Evolutionary conservation across 2,888 invertebrate species (phyloP).

Genomic region (Ecdyonurus torrentis): DNA sequence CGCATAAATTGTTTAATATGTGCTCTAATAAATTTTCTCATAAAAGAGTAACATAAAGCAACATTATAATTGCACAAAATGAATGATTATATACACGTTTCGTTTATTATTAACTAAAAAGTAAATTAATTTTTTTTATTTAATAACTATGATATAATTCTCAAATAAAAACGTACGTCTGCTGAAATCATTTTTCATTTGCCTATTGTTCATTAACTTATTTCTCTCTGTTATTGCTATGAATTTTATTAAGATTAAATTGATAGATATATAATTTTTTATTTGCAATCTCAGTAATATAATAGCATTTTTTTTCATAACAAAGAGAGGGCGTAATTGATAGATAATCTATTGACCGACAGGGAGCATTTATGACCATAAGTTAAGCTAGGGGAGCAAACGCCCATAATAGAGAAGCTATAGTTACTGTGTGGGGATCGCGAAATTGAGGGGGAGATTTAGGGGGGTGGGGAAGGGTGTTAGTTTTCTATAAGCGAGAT

Average conservation of each 20-base stretch:
- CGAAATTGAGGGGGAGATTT: too few relatives aligned
- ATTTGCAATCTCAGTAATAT: too few relatives aligned
- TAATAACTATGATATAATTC: background rate
- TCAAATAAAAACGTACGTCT: background rate
- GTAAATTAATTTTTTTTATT: background rate
- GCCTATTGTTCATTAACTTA: background rate
- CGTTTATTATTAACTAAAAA: background rate
- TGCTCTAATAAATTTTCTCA: too few relatives aligned
- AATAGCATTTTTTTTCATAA: background rate
- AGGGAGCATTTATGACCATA: background rate
- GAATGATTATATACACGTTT: too few relatives aligned
- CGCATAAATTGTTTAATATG: too few relatives aligned
- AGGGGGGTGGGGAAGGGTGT: too few relatives aligned
- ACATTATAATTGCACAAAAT: too few relatives aligned
- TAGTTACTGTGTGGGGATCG: too few relatives aligned
- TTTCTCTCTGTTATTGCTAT: too few relatives aligned
- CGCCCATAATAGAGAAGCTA: background rate
- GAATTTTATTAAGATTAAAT: too few relatives aligned
- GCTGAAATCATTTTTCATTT: background rate
- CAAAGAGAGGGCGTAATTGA: background rate
- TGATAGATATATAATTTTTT: too few relatives aligned
- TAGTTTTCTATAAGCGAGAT: background rate
- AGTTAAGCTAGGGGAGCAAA: background rate
- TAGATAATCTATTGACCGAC: background rate
- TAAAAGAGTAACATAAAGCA: too few relatives aligned